Percentiles rank a stretch among this genome's conserved stretches.
These are phyloP conservation scores for Phoxinus phoxinus DNA, from an alignment of 2,113 vertebrate species.

Conservation along the genomic window DNA sequence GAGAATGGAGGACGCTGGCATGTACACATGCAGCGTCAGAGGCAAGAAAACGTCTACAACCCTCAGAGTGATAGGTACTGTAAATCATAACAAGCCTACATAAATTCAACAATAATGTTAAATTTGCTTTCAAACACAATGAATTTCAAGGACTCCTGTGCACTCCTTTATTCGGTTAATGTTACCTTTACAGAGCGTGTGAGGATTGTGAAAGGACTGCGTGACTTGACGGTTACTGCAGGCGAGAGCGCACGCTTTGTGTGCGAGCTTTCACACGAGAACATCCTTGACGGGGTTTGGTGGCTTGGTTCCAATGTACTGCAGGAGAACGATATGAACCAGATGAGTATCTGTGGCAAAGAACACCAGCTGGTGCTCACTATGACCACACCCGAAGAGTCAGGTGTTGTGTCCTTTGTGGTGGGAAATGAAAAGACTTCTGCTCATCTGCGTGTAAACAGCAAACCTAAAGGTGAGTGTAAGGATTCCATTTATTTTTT, in stretches of 20 bases:
- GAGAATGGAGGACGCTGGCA: slow-evolving; percentile 80
- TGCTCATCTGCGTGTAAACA: slow-evolving; percentile 76
- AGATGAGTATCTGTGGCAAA: slow-evolving; percentile 84
- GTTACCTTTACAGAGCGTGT: slow-evolving; percentile 72
- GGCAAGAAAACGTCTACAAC: slow-evolving; percentile 82
- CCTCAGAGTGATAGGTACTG: slow-evolving; percentile 81
- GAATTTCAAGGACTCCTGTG: neutral
- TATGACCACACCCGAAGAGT: slow-evolving; percentile 90
- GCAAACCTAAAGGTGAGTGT: slow-evolving; percentile 78
- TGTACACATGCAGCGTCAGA: slow-evolving; percentile 84
- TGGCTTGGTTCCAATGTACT: slow-evolving; percentile 84
- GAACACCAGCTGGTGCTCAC: slow-evolving; percentile 90
- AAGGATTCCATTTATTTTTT: slow-evolving; percentile 29
- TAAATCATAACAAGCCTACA: slow-evolving; percentile 61
- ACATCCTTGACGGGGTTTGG: slow-evolving; percentile 85
- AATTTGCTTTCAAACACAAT: neutral
- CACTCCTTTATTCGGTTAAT: neutral
- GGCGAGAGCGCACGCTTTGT: slow-evolving; percentile 89
- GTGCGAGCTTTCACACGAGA: slow-evolving; percentile 84
- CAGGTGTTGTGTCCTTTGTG: slow-evolving; percentile 76
- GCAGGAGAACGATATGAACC: slow-evolving; percentile 89
- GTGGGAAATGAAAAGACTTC: slow-evolving; percentile 73
- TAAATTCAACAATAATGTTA: neutral
- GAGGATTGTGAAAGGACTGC: slow-evolving; percentile 81
- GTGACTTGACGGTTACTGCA: slow-evolving; percentile 81